Conservation (phyloP, 2,888 invertebrate genomes). For the Kryphioiulus occultus region DNA sequence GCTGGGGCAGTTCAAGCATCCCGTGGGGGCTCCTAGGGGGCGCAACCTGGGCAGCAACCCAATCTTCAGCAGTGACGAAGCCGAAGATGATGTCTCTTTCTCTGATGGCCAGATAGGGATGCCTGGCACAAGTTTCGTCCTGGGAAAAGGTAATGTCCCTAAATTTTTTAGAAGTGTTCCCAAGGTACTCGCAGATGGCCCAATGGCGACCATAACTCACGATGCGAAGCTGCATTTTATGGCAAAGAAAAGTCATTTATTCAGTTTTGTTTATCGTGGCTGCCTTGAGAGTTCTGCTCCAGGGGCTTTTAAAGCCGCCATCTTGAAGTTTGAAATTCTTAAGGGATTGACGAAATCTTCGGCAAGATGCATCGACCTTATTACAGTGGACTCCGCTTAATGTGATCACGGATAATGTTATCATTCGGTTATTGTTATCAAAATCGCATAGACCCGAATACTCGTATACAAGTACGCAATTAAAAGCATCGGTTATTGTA, state of each 20-base stretch:
- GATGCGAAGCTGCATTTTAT: neutral
- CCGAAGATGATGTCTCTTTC: constrained; percentile 64
- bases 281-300: no score
- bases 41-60: neutral
- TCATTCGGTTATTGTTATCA: no score
- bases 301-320: no score
- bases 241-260: neutral
- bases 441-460: no score
- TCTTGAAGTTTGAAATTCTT: no score
- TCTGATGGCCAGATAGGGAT: constrained; percentile 59
- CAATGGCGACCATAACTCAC: neutral
- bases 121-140: constrained; percentile 57
- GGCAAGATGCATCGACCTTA: no score
- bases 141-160: constrained; percentile 61
- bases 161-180: neutral
- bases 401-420: no score
- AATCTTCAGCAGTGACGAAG: neutral
- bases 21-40: neutral
- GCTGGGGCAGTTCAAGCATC: neutral
- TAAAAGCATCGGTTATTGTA: no score
- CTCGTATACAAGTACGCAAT: no score
- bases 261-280: neutral
- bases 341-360: no score
- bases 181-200: neutral
- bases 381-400: no score